A percentile compares a stretch with the other conserved stretches of the same genome.
phyloP scores from a whole-genome alignment of 1,140 invertebrate genomes.

The Ceratina australensis region DNA sequence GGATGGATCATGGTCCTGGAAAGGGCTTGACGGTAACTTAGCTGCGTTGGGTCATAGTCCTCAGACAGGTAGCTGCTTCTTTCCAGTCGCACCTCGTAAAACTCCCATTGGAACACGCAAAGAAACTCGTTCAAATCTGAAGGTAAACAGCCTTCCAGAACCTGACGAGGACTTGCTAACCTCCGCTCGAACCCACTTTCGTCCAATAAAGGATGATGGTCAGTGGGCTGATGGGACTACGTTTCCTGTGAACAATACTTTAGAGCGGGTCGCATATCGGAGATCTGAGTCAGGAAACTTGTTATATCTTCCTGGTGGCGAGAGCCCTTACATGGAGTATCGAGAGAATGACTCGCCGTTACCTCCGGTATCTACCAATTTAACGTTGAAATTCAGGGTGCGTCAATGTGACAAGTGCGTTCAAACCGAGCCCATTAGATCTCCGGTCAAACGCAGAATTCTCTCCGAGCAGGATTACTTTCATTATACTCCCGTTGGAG shows the following conservation, averaged over 20 bases:
- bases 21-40: conserved; percentile 69
- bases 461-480: conserved; percentile 73
- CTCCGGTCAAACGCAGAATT: conserved; percentile 74
- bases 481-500: conserved; percentile 67
- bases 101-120: conserved; percentile 67
- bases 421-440: conserved; percentile 80
- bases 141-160: conserved; percentile 70
- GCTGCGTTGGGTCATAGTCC: conserved; percentile 67
- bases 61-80: conserved; percentile 63
- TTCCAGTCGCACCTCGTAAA: conserved; percentile 68
- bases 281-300: conserved; percentile 76
- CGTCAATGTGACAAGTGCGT: conserved; percentile 81
- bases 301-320: conserved; percentile 75
- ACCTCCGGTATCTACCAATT: conserved; percentile 66
- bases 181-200: conserved; percentile 87
- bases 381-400: conserved; percentile 80
- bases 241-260: conserved; percentile 83
- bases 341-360: conserved; percentile 68
- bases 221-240: conserved; percentile 83
- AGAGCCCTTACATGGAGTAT: conserved; percentile 81
- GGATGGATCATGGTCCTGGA: conserved; percentile 75
- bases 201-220: conserved; percentile 84
- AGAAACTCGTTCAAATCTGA: conserved; percentile 66
- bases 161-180: conserved; percentile 86
- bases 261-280: conserved; percentile 81